Evolutionary conservation across 1,140 invertebrate species (phyloP).

Genomic region (Cyclargus thomasi): DNA sequence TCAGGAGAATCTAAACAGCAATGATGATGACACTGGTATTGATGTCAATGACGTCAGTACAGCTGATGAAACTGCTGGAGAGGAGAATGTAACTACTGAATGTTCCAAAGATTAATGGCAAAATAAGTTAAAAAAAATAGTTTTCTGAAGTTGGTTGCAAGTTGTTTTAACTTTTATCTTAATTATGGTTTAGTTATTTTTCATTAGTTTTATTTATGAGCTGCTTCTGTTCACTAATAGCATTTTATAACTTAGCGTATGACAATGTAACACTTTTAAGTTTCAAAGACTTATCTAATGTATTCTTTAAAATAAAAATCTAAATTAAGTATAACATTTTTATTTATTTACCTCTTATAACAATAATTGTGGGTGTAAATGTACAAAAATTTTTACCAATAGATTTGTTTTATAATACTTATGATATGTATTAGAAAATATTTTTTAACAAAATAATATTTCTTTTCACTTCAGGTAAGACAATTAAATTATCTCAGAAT

Average conservation of each 20-base stretch:
- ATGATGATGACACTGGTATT: slow-evolving; percentile 63
- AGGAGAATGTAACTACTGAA: slow-evolving; percentile 22
- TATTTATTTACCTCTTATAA: not conserved
- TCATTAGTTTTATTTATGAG: not conserved
- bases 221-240: not conserved
- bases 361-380: not conserved
- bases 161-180: not conserved
- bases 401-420: too few relatives aligned
- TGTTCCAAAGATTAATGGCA: slow-evolving; percentile 9
- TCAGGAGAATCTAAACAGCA: slow-evolving; percentile 55
- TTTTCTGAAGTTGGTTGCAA: not conserved
- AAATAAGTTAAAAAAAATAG: not conserved
- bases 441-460: not conserved
- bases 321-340: not conserved
- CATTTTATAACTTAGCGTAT: slow-evolving; percentile 17
- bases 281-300: slow-evolving; percentile 6
- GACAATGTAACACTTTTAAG: not conserved
- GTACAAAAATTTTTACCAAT: not conserved
- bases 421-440: too few relatives aligned
- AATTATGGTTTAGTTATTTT: not conserved
- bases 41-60: slow-evolving; percentile 67
- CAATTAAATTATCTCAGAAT: not conserved
- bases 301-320: not conserved
- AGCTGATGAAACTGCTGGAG: slow-evolving; percentile 48
- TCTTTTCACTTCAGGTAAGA: slow-evolving; percentile 8